Evolutionary conservation across 1,140 invertebrate genomes (phyloP), one percentile per base, ranked within the genome.

Genomic region (Halictus rubicundus): DNA sequence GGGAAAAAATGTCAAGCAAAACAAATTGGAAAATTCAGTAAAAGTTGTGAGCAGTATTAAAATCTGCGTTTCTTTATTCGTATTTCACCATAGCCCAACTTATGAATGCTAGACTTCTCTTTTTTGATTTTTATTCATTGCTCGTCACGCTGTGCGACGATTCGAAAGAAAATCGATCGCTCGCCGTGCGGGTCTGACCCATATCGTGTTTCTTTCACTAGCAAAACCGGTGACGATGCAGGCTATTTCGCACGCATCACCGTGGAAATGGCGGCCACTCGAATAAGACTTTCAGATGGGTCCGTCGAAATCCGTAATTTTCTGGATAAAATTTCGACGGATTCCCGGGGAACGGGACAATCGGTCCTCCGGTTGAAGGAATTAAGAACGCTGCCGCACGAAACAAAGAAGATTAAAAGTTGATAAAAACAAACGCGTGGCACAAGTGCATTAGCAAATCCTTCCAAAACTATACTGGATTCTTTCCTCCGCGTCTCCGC

Each of bases 341-440:
- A 64, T 64, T 63, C n/a, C 63, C 68, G 39, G 32, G 37, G 7
- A 16, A 52, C 25, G 19, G 32, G 16, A 63, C 49, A 46, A 78
- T 72, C 32, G 46, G 52, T 9, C 7, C 25, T 46, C 42, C n/a
- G 32, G 37, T 65, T 23, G 42, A 46, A 78, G 60, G 76, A 78
- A 72, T 78, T 72, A 72, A 78, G 76, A 64, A 72, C 76, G 19
- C 23, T 57, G 32, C 23, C 23, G 57, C 57, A 10, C 32, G 59
- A 60, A 64, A 60, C 78, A 78, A 61, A 84, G 54, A 61, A 54
- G 69, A 85, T 85, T 80, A 84, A 85, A 81, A 80, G 72, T 84
- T 81, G 74, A 83, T 77, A 81, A 81, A 85, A 85, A 85, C 82
- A 81, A 85, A 83, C 77, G 78, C 77, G 82, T 68, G 68, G 68